Evolutionary conservation across 2,888 invertebrate genomes (phyloP).

Genomic region (Apodemia zela): DNA sequence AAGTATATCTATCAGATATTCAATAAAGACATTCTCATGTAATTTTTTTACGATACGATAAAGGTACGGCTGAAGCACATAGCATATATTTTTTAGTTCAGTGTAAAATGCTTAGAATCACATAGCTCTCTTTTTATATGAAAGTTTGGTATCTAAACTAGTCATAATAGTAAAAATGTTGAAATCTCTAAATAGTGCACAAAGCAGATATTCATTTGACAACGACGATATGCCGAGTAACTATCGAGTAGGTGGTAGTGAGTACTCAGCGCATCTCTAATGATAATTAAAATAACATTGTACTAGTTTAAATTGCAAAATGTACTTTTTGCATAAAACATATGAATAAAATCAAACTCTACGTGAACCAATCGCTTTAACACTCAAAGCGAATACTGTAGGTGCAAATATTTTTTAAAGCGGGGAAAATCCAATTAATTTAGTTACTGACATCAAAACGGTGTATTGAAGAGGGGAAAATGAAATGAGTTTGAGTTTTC

Average conservation of each 20-base stretch:
- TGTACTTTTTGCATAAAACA: conserved; percentile 8
- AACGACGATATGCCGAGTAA: neutral
- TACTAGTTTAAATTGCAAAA: conserved; percentile 12
- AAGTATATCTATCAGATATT: no score
- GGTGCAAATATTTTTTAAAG: conserved; percentile 1
- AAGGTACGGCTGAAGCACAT: no score
- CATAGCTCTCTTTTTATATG: no score
- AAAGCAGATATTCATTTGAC: no score
- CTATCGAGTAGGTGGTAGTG: neutral
- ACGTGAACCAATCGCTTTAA: conserved; percentile 9
- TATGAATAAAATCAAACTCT: conserved; percentile 13
- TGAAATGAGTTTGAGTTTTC: neutral
- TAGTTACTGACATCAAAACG: conserved; percentile 1
- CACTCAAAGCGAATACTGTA: neutral
- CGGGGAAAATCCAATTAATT: conserved; percentile 7
- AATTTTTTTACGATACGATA: no score
- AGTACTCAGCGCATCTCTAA: neutral
- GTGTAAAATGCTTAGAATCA: no score
- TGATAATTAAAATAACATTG: conserved; percentile 8
- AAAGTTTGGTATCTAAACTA: no score
- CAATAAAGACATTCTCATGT: no score
- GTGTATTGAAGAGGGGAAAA: conserved; percentile 7
- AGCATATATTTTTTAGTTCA: no score
- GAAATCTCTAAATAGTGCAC: no score
- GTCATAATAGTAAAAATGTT: no score